Percentiles rank a stretch among this genome's conserved stretches.
Conservation (phyloP, 1,140 invertebrate genomes). For the Phenacoccus solenopsis region DNA sequence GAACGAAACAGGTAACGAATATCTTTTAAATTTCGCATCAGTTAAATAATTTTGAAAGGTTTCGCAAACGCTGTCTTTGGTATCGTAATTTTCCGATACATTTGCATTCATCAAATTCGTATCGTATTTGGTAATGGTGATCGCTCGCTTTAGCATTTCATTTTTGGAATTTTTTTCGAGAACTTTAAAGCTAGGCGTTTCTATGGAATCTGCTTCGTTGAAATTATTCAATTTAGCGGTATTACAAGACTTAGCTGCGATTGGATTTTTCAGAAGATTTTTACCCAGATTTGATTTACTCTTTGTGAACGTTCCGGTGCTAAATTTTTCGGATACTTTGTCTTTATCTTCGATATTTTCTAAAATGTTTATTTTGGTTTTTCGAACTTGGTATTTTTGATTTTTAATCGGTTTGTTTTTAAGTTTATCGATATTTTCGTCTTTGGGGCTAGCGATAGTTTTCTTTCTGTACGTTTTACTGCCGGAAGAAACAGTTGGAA, state of each 20-base stretch:
- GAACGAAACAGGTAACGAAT: slow-evolving; percentile 5
- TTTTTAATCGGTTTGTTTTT: not conserved
- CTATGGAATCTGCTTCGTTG: not conserved
- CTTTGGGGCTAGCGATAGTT: not conserved
- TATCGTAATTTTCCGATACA: not conserved
- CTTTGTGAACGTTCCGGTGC: not conserved
- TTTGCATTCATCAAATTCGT: not conserved
- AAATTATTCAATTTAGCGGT: not conserved
- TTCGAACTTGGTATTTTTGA: not conserved
- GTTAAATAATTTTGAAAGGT: too few species aligned
- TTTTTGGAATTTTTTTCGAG: not conserved
- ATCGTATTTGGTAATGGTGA: slow-evolving; percentile 9
- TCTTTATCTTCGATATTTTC: not conserved
- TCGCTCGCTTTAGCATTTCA: not conserved
- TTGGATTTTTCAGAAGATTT: not conserved
- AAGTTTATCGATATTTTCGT: slow-evolving; percentile 2
- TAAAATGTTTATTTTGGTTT: not conserved
- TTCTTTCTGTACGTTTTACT: not conserved
- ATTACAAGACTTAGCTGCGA: not conserved
- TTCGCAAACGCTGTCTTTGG: too few species aligned
- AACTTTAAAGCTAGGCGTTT: not conserved
- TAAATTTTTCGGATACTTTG: slow-evolving; percentile 20
- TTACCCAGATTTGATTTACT: not conserved
- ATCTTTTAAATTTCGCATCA: not conserved
- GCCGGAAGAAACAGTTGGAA: slow-evolving; percentile 24